Evolutionary conservation across 2,888 invertebrate genomes (phyloP).

Genomic region (Bimastos eiseni): DNA sequence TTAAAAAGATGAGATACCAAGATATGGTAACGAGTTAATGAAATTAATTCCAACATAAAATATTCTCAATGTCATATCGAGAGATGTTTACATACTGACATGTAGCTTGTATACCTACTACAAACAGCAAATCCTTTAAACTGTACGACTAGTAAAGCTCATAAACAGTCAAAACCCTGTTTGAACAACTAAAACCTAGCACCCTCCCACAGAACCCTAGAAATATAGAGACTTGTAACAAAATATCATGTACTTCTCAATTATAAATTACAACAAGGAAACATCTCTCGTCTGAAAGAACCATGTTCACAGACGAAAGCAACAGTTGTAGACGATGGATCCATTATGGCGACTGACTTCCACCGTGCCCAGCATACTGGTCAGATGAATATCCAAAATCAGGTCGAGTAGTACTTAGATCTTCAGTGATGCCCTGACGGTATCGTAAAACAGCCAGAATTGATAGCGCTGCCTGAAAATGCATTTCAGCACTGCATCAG

Average conservation of each 20-base stretch:
- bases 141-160: background rate
- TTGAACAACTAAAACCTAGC: background rate
- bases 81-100: background rate
- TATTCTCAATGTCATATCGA: background rate
- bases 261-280: background rate
- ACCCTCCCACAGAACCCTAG: background rate
- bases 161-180: background rate
- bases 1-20: background rate
- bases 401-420: constrained; percentile 55
- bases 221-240: background rate
- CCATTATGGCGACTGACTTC: background rate
- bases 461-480: constrained; percentile 80
- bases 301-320: background rate
- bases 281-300: background rate
- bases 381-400: constrained; percentile 9
- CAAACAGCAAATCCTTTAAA: background rate
- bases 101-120: background rate
- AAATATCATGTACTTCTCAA: background rate
- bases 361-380: constrained; percentile 7
- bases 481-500: background rate
- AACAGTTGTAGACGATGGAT: background rate
- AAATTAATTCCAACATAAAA: background rate
- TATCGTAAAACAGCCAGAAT: constrained; percentile 92
- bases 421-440: constrained; percentile 84
- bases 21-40: background rate